A percentile compares a stretch with the other conserved stretches of the same genome.
These are phyloP conservation scores for Lynx canadensis DNA, from an alignment of 2,113 vertebrate genomes.

Conservation along the genomic window DNA sequence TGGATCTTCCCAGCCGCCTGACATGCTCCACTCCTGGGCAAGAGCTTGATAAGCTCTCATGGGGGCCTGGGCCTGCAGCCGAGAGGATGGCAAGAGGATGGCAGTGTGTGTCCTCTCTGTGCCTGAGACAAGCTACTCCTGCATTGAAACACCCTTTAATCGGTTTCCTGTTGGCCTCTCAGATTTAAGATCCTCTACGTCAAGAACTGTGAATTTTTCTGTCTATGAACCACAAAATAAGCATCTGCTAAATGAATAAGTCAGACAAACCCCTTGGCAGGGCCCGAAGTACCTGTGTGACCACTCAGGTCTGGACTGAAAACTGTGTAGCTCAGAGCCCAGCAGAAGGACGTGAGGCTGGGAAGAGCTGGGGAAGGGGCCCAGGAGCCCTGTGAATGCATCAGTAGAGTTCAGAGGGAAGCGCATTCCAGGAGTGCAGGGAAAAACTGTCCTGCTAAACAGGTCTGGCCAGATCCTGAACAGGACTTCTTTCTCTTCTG, in stretches of 20 bases:
- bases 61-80: not conserved
- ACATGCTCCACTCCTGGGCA: not conserved
- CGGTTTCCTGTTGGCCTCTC: not conserved
- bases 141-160: not conserved
- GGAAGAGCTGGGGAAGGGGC: not conserved
- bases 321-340: not conserved
- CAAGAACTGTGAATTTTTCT: not conserved
- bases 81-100: not conserved
- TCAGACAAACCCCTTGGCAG: not conserved
- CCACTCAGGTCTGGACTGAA: not conserved
- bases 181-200: not conserved
- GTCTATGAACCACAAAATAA: not conserved
- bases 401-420: not conserved
- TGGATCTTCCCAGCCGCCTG: fast-evolving
- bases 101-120: not conserved
- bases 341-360: not conserved
- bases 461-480: conserved; percentile 53
- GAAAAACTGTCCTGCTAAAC: conserved; percentile 54
- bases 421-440: not conserved
- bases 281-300: not conserved
- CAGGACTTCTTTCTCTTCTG: not conserved
- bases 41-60: not conserved
- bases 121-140: not conserved
- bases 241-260: not conserved
- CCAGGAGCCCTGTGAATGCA: not conserved